Conservation (phyloP, 2,888 invertebrate species). For the Tetanocera ferruginea region DNA sequence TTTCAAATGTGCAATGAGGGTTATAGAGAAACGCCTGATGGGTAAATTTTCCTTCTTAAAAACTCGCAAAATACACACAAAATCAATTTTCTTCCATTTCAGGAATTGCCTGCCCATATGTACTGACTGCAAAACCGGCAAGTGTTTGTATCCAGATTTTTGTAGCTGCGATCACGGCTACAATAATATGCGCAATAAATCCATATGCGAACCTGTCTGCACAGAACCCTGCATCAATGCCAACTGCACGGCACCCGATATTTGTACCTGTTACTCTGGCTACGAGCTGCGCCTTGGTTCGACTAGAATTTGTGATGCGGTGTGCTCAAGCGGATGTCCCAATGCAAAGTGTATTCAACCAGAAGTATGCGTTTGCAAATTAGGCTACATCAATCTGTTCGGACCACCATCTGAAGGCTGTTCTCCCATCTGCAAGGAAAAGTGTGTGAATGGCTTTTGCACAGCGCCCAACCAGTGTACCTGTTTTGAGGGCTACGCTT, state of each 20-base stretch:
- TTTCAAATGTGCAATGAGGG: slow-evolving; percentile 63
- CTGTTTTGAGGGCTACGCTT: slow-evolving; percentile 61
- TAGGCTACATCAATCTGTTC: slow-evolving; percentile 57
- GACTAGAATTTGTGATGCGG: slow-evolving; percentile 58
- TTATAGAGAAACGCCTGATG: slow-evolving; percentile 50
- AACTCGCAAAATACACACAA: too few species aligned
- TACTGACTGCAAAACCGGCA: slow-evolving; percentile 58
- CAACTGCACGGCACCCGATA: slow-evolving; percentile 59
- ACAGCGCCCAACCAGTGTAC: slow-evolving; percentile 66
- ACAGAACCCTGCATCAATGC: slow-evolving; percentile 60
- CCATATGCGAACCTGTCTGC: slow-evolving; percentile 59
- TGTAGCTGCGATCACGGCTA: slow-evolving; percentile 62
- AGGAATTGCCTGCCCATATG: slow-evolving; percentile 64
- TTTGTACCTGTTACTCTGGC: slow-evolving; percentile 68
- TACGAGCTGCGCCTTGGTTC: slow-evolving; percentile 55
- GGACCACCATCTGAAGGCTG: slow-evolving; percentile 63
- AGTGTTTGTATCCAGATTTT: slow-evolving; percentile 59
- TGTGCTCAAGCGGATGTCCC: slow-evolving; percentile 61
- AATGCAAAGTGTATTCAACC: slow-evolving; percentile 69
- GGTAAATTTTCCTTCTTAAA: slow-evolving; percentile 50
- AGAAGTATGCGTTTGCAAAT: slow-evolving; percentile 67
- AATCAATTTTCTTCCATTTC: slow-evolving; percentile 7
- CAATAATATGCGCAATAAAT: slow-evolving; percentile 54
- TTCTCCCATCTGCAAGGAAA: slow-evolving; percentile 71
- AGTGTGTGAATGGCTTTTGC: slow-evolving; percentile 72